phyloP scores from a whole-genome alignment of 2,888 invertebrate genomes.

The Xestia xanthographa region DNA sequence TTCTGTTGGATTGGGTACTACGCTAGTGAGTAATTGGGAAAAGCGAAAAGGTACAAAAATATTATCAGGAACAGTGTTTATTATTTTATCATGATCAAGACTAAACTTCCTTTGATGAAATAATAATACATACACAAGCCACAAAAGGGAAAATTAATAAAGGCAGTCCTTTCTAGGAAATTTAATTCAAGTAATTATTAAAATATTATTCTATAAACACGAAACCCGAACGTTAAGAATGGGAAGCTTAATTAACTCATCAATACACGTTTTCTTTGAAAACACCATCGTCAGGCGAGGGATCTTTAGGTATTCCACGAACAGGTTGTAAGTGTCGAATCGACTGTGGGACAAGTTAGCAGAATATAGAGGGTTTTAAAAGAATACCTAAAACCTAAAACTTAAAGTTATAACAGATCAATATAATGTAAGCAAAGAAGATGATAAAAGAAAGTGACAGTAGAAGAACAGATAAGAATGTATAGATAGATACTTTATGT shows the following conservation, averaged over 20 bases:
- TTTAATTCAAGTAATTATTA: conserved; percentile 44
- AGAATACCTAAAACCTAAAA: not conserved
- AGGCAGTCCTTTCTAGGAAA: conserved; percentile 27
- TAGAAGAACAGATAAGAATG: not conserved
- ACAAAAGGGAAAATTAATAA: conserved; percentile 48
- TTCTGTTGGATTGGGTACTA: not conserved
- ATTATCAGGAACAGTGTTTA: conserved; percentile 12
- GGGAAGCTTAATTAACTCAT: conserved; percentile 81
- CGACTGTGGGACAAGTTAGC: conserved; percentile 62
- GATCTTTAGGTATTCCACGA: conserved; percentile 77
- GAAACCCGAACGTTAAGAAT: conserved; percentile 59
- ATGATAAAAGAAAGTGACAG: not conserved
- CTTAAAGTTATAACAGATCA: not conserved
- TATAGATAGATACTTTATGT: not conserved
- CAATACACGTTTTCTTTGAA: conserved; percentile 83
- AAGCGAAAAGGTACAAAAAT: conserved; percentile 10
- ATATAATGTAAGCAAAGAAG: not conserved
- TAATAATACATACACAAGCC: conserved; percentile 36
- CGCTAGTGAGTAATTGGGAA: not conserved
- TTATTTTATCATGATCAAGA: conserved; percentile 9
- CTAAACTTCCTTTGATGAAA: conserved; percentile 28
- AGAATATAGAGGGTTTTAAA: conserved; percentile 11
- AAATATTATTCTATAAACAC: conserved; percentile 56
- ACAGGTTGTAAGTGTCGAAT: conserved; percentile 74
- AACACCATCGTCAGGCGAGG: conserved; percentile 73